phyloP scores from a whole-genome alignment of 2,888 invertebrate genomes.

The Halictus quadricinctus region DNA sequence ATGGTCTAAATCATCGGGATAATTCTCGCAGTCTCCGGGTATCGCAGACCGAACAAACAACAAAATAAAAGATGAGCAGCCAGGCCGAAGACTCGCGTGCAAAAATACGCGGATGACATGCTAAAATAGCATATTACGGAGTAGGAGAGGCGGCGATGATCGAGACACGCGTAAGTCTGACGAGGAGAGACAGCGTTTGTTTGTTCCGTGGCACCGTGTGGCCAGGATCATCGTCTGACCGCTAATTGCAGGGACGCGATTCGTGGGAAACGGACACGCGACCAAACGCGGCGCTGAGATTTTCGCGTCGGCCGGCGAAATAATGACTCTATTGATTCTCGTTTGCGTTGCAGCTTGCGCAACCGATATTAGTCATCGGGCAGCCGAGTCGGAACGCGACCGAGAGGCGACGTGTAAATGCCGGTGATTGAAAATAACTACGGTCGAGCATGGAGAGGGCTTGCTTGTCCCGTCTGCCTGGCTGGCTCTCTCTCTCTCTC shows the following conservation, averaged over 20 bases:
- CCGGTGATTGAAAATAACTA: slow-evolving; percentile 53
- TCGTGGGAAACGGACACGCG: slow-evolving; percentile 41
- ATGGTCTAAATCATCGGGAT: background rate
- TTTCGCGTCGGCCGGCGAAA: slow-evolving; percentile 22
- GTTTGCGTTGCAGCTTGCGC: slow-evolving; percentile 48
- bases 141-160: background rate
- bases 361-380: slow-evolving; percentile 59
- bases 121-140: background rate
- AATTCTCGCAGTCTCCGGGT: background rate
- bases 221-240: background rate
- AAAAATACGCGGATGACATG: background rate
- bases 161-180: background rate
- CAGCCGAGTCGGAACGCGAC: slow-evolving; percentile 7
- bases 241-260: slow-evolving; percentile 39
- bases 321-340: slow-evolving; percentile 54
- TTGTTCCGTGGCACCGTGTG: background rate
- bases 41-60: background rate
- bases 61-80: background rate
- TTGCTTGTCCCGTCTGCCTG: background rate
- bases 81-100: background rate
- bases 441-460: background rate
- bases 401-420: slow-evolving; percentile 37
- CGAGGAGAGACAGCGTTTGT: background rate
- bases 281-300: slow-evolving; percentile 5
- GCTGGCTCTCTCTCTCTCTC: background rate